These are phyloP conservation scores for Drosophila kikkawai DNA, from an alignment of 1,140 invertebrate genomes.

Conservation along the genomic window DNA sequence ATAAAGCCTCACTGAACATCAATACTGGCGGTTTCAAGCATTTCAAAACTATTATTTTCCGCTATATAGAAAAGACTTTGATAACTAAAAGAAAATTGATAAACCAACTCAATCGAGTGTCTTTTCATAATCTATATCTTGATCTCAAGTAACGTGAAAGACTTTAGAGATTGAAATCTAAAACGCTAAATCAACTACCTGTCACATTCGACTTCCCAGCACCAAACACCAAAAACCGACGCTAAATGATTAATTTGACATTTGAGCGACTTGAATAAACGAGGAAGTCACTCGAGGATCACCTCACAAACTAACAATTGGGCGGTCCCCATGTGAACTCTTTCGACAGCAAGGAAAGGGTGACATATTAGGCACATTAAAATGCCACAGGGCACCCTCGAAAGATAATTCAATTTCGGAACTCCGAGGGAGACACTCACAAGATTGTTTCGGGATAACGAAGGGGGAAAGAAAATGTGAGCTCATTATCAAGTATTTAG, in stretches of 20 bases:
- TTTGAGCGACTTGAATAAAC: conserved; percentile 58
- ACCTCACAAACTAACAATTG: conserved; percentile 40
- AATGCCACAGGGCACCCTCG: conserved; percentile 68
- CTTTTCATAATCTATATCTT: conserved; percentile 37
- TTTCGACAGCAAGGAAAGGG: conserved; percentile 49
- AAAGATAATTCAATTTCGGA: conserved; percentile 70
- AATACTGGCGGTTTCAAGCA: neutral
- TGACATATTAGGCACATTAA: conserved; percentile 80
- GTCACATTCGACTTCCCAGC: conserved; percentile 37
- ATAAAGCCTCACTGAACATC: neutral
- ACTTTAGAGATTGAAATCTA: conserved; percentile 29
- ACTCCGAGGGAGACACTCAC: conserved; percentile 22
- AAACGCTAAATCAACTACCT: conserved; percentile 65
- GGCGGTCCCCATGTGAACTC: conserved; percentile 71
- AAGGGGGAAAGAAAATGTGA: conserved; percentile 52
- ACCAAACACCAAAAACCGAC: conserved; percentile 5
- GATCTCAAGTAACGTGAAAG: conserved; percentile 3
- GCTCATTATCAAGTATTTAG: conserved; percentile 74
- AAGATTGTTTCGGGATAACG: conserved; percentile 32
- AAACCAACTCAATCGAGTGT: neutral
- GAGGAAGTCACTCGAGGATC: conserved; percentile 55
- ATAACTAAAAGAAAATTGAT: too few relatives aligned
- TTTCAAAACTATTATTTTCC: too few relatives aligned
- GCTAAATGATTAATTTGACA: conserved; percentile 77
- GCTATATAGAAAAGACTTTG: too few relatives aligned